A percentile compares a stretch with the other conserved stretches of the same genome.
Evolutionary conservation across 2,888 invertebrate genomes (phyloP).

Genomic region (Pemphredon lugubris): DNA sequence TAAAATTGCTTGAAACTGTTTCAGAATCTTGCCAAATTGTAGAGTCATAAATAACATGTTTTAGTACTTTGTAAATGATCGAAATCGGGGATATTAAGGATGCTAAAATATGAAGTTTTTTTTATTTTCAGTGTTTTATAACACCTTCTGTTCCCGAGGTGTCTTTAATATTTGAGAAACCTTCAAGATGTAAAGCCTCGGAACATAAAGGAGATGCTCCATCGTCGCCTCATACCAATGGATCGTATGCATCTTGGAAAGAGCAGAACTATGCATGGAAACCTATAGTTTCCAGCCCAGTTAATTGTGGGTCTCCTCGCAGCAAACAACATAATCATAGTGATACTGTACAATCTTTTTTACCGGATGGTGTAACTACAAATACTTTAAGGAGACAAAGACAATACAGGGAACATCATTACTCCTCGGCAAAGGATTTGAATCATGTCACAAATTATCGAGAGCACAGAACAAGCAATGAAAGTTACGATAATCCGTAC

Average conservation of each 20-base stretch:
- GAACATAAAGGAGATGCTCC: conserved; percentile 34
- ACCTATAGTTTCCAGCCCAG: conserved; percentile 2
- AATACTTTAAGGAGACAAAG: neutral
- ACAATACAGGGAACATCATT: conserved; percentile 1
- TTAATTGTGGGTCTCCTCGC: neutral
- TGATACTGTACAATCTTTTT: conserved; percentile 1
- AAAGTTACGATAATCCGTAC: neutral
- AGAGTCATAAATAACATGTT: conserved; percentile 29
- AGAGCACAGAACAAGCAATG: conserved; percentile 5
- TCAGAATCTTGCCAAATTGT: neutral
- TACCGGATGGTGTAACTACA: neutral
- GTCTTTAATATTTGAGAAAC: conserved; percentile 74
- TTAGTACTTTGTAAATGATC: neutral
- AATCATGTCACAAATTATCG: conserved; percentile 2
- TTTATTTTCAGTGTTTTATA: conserved; percentile 63
- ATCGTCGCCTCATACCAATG: conserved; percentile 39
- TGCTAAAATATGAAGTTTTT: conserved; percentile 3
- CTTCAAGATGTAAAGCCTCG: conserved; percentile 22
- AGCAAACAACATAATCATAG: conserved; percentile 10
- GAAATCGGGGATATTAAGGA: too few relatives aligned
- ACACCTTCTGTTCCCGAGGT: conserved; percentile 74
- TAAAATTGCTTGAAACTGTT: neutral
- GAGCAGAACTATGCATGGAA: conserved; percentile 63
- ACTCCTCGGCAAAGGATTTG: neutral
- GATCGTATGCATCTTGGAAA: conserved; percentile 73